phyloP scores from a whole-genome alignment of 2,888 invertebrate genomes.

The Drosophila subsilvestris region DNA sequence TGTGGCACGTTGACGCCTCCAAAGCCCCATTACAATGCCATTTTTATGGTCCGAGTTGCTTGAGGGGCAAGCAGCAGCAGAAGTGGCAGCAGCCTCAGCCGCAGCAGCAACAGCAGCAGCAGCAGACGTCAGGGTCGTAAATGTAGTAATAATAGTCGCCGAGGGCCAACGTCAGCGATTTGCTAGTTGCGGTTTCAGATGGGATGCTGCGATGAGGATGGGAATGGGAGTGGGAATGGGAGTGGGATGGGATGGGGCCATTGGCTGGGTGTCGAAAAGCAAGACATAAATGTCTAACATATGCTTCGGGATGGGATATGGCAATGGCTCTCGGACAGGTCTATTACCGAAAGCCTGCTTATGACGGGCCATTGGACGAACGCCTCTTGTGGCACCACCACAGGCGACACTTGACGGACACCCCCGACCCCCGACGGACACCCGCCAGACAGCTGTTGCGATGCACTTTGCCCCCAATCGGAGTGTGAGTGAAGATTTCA shows the following conservation, averaged over 20 bases:
- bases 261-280: slow-evolving; percentile 64
- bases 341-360: slow-evolving; percentile 59
- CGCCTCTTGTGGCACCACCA: slow-evolving; percentile 4
- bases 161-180: slow-evolving; percentile 53
- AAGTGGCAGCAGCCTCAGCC: slow-evolving; percentile 5
- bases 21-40: slow-evolving; percentile 50
- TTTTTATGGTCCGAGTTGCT: slow-evolving; percentile 43
- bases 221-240: no score
- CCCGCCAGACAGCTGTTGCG: not conserved
- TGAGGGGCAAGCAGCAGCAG: slow-evolving; percentile 17
- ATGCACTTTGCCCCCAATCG: not conserved
- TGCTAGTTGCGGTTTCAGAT: slow-evolving; percentile 35
- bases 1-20: slow-evolving; percentile 44
- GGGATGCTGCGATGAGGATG: not conserved
- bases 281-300: slow-evolving; percentile 76
- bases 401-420: not conserved
- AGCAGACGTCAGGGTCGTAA: slow-evolving; percentile 46
- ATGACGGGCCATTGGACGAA: slow-evolving; percentile 41
- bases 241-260: slow-evolving; percentile 13
- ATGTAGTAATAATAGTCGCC: slow-evolving; percentile 60
- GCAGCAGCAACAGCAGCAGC: slow-evolving; percentile 23
- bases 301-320: slow-evolving; percentile 44
- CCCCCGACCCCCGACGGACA: no score
- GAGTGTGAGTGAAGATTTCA: not conserved
- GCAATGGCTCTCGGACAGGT: slow-evolving; percentile 55